Evolutionary conservation across 1,140 invertebrate species (phyloP), one percentile per base, ranked within the genome.

Genomic region (Drosophila ercepeae): DNA sequence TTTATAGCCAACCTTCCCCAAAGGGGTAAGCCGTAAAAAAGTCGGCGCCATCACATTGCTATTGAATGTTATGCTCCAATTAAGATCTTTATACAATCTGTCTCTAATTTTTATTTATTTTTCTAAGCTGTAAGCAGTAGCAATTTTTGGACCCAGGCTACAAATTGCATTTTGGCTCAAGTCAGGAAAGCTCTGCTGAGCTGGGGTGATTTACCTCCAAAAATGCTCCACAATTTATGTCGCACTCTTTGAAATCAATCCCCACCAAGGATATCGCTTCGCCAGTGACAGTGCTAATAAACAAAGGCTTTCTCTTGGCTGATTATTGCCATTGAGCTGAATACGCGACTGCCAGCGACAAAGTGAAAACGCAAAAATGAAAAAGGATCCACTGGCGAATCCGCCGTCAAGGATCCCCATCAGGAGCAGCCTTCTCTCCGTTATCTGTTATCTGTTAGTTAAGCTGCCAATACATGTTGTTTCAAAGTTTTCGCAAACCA

Each of bases 281-380:
- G 58, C 59, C 74, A 65, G 21, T 32, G 27, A 13, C 25, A n/a
- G 23, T 55, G 78, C 59, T 61, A 72, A 82, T 77, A 81, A 82
- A 59, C 65, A 82, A 81, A 82, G 51, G 49, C 36, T 67, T 81
- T 72, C 42, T 44, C 71, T 39, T 53, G 49, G 57, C 53, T 81
- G 78, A 81, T 73, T 82, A 82, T 76, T 73, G 53, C 65, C 78
- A 82, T 55, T 77, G 78, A 76, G 68, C 60, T 63, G 78, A 72
- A 81, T 67, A 45, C 27, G 49, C 36, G 50, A 53, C 71, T 68
- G 29, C 53, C 53, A 57, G 42, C 46, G 57, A 45, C 21, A 52
- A 44, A 48, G 46, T 50, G 29, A 14, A 57, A 54, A 51, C 59
- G 45, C 1, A 39, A 13, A 45, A 75, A 50, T 57, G 52, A 16